Percentiles rank a stretch among this genome's conserved stretches.
phyloP scores from a whole-genome alignment of 2,113 vertebrate species.

The Periophthalmus modestus region DNA sequence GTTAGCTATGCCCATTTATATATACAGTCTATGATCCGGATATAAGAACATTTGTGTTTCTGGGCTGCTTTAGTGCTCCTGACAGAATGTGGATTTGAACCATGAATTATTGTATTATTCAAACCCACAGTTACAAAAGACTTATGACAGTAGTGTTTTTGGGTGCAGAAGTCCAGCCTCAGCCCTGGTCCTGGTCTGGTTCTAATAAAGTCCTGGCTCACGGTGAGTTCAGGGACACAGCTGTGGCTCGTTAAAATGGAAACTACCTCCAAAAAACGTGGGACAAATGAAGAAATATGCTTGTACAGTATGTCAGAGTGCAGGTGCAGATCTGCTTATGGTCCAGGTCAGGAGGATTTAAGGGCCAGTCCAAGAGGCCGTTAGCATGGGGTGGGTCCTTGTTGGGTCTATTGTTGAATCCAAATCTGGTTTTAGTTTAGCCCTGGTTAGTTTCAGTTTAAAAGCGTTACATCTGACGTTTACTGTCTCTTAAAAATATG shows the following conservation, averaged over 20 bases:
- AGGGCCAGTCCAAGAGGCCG: neutral
- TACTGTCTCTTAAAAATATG: no score
- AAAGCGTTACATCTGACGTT: no score
- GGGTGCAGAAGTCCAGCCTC: neutral
- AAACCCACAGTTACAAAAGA: neutral
- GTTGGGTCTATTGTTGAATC: neutral
- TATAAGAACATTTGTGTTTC: no score
- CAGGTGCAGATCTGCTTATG: neutral
- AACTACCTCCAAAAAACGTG: conserved; percentile 1
- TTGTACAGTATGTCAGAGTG: neutral
- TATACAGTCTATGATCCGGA: no score
- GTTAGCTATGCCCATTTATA: no score
- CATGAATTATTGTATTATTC: neutral
- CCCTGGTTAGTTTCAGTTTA: no score
- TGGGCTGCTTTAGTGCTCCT: no score
- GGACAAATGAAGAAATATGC: conserved; percentile 2
- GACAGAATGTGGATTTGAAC: no score
- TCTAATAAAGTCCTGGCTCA: conserved; percentile 8
- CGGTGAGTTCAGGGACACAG: conserved; percentile 11
- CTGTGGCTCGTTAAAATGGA: conserved; percentile 11
- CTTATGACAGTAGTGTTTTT: neutral
- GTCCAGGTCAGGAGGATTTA: neutral
- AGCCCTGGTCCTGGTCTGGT: conserved; percentile 3
- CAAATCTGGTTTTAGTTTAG: no score
- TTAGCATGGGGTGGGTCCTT: neutral